These are phyloP conservation scores for Rutpela maculata DNA, from an alignment of 2,888 invertebrate genomes.

Conservation along the genomic window DNA sequence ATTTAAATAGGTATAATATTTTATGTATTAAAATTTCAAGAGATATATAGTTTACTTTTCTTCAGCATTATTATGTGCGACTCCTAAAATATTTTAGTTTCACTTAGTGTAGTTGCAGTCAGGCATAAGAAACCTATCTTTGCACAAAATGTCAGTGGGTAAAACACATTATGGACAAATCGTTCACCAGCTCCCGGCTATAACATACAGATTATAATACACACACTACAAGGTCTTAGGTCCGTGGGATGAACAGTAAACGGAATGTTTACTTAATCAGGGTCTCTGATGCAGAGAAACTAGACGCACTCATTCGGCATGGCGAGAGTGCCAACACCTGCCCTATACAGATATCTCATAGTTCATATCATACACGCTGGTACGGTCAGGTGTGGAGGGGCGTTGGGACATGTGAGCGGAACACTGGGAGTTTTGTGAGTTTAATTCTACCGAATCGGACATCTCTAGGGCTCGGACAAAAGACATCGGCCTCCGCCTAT, in stretches of 20 bases:
- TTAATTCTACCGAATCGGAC: constrained; percentile 91
- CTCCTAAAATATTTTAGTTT: too few species aligned
- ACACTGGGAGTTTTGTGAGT: constrained; percentile 72
- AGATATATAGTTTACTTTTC: too few species aligned
- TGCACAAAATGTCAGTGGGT: too few species aligned
- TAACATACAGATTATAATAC: constrained; percentile 67
- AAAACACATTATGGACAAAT: too few species aligned
- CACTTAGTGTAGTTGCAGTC: too few species aligned
- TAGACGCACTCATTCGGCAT: constrained; percentile 70
- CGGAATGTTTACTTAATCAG: constrained; percentile 61
- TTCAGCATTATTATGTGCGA: too few species aligned
- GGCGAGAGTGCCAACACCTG: constrained; percentile 73
- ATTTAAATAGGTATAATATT: too few species aligned
- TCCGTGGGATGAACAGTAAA: constrained; percentile 55
- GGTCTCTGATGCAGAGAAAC: constrained; percentile 71
- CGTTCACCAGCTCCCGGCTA: too few species aligned
- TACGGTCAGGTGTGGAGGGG: constrained; percentile 85
- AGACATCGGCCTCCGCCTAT: constrained; percentile 86
- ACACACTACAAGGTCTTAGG: constrained; percentile 62
- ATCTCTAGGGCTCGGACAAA: constrained; percentile 93
- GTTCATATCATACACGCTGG: constrained; percentile 95
- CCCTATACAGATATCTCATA: constrained; percentile 95
- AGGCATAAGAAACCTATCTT: too few species aligned
- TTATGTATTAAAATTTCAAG: too few species aligned
- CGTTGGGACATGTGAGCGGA: constrained; percentile 68